A percentile compares a stretch with the other conserved stretches of the same genome.
phyloP scores from a whole-genome alignment of 1,140 invertebrate species.

The Papilio polytes region DNA sequence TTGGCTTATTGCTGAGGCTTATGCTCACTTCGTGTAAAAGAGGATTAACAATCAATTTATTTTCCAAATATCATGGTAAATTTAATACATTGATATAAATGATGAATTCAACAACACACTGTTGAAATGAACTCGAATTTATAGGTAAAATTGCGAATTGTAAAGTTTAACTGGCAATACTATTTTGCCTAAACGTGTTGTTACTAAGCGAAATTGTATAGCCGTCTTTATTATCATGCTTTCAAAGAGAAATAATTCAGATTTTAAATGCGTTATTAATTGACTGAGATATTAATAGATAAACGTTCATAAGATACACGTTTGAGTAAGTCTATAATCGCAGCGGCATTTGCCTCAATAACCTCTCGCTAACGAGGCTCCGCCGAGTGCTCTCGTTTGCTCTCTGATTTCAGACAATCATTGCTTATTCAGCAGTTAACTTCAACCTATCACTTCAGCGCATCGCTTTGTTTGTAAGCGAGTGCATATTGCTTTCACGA shows the following conservation, averaged over 20 bases:
- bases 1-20: background rate
- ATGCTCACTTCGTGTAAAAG: background rate
- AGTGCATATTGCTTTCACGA: background rate
- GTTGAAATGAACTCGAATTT: no score
- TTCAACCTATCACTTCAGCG: conserved; percentile 35
- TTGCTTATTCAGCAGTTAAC: conserved; percentile 38
- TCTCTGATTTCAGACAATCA: conserved; percentile 45
- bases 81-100: no score
- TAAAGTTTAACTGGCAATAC: no score
- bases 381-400: conserved; percentile 42
- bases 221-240: background rate
- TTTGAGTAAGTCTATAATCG: conserved; percentile 14
- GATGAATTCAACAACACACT: no score
- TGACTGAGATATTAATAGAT: no score
- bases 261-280: no score
- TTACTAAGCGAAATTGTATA: no score
- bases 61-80: background rate
- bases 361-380: conserved; percentile 42
- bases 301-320: background rate
- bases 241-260: no score
- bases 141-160: no score
- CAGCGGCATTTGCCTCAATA: background rate
- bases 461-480: background rate
- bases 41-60: background rate
- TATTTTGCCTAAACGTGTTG: no score